These are phyloP conservation scores for Thunnus albacares DNA, from an alignment of 2,797 vertebrate species.

Conservation along the genomic window DNA sequence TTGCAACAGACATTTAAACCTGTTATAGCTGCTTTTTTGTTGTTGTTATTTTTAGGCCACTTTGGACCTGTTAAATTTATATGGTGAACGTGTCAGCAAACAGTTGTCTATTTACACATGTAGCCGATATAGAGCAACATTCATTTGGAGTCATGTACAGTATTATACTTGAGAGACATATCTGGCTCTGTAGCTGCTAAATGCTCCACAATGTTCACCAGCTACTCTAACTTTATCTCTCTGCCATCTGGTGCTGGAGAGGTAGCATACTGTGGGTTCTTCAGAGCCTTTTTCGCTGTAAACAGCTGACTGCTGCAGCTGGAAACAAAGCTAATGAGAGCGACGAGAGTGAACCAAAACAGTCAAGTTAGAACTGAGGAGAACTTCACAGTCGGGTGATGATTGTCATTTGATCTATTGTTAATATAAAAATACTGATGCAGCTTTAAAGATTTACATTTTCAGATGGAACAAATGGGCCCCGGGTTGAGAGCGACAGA, in stretches of 20 bases:
- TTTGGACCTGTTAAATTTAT: not conserved
- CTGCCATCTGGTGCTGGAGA: too few relatives aligned
- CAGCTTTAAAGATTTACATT: constrained; percentile 2
- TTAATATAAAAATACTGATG: constrained; percentile 14
- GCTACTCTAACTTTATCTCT: too few relatives aligned
- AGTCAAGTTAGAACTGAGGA: too few relatives aligned
- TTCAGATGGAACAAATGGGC: not conserved
- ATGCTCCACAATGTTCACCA: not conserved
- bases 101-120: too few relatives aligned
- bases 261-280: too few relatives aligned
- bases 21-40: too few relatives aligned
- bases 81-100: too few relatives aligned
- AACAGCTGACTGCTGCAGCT: not conserved
- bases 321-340: too few relatives aligned
- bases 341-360: too few relatives aligned
- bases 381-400: not conserved
- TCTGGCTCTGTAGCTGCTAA: not conserved
- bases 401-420: constrained; percentile 10
- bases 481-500: constrained; percentile 1
- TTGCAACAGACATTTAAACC: not conserved
- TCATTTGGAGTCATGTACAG: not conserved
- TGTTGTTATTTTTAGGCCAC: not conserved
- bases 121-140: too few relatives aligned
- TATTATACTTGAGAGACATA: not conserved
- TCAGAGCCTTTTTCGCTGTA: not conserved